Evolutionary conservation across 2,113 vertebrate species (phyloP), one percentile per base, ranked within the genome.

Genomic region (Aviceda subcristata): DNA sequence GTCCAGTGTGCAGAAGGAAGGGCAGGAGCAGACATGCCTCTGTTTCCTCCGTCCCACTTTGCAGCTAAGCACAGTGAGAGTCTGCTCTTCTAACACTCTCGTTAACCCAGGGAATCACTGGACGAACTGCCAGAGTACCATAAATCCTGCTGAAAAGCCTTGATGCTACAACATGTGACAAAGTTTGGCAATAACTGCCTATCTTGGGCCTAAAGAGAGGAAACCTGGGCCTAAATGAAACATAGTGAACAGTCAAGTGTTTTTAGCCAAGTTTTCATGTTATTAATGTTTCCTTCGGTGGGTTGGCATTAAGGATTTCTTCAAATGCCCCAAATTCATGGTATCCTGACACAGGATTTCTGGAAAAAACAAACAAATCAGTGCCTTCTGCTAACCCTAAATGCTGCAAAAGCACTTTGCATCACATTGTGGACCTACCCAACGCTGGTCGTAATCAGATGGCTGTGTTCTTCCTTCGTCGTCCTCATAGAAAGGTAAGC

Each of bases 401-500:
- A 41, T 2, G 17, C 15, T 53, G 15, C 63, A 83, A 30, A 69
- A 36, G 59, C 80, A 21, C 41, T 57, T n/a, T 16, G 34, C 66
- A 41, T 73, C 18, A 39, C 30, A 12, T 0, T 24, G 34, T 9
- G 84, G 38, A 92, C 99, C 92, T 98, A 99, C 99, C 99, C 99
- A 99, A 76, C 94, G 98, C 39, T 98, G 96, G 27, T 99, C 98
- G 3, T 98, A 98, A 30, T 99, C 99, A 8, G 97, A 91, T 0
- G 94, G 98, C 56, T 98, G 97, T 11, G 97, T 83, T 77, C 98
- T 97, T 23, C 97, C 98, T 77, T 99, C 99, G 0, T 98, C 96
- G 0, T 99, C 99, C 80, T 99, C 99, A 30, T 99, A 99, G 29
- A 99, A 95, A 24, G 99, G 97, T 22, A 99, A 98, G 8, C 98